Evolutionary conservation across 30 jellyfish, hydroid and myxozoan genomes (phyloP), one percentile per base, ranked within the genome.

Genomic region (Catostylus mosaicus): DNA sequence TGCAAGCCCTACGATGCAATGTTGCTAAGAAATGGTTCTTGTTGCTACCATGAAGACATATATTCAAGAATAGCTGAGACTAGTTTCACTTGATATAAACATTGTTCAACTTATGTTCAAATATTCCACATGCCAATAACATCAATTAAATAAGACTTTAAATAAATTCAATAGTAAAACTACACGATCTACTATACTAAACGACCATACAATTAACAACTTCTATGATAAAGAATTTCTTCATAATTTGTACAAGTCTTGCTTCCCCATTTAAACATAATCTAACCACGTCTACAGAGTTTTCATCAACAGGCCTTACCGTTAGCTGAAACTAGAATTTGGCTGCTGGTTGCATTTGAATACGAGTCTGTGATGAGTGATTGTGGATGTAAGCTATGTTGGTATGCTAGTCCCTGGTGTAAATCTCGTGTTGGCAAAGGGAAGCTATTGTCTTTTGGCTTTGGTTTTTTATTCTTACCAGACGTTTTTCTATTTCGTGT

Each of bases 401-500:
- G 90, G 61, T 79, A 79, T 8, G 82, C 20, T 19, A 79, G 69
- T 40, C 90, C 90, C 64, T 79, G 90, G 37, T 79, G 90, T 46
- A 79, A 43, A 38, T 79, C 90, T 63, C 90, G 52, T 19, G 90
- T 38, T 47, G 82, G 75, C 48, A 71, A 46, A 1, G 90, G 75
- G 43, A 79, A 79, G 20, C 82, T 56, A 8, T 68, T 14, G 35
- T 75, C 93, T 73, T 88, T 88, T 40, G 84, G 47, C 71, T 85
- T 86, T 23, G 78, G 71, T 61, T 92, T 92, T 82, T 92, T 92
- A 67, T 65, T 86, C 71, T 92, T 92, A 23, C 97, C 95, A 8
- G 98, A 54, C 30, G 98, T 89, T 67, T 95, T 95, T 70, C 99
- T 85, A 67, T 89, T 95, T 47, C 99, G 45, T 45, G 99, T 95